Conservation (phyloP, 2,113 vertebrate genomes). For the Spea bombifrons region DNA sequence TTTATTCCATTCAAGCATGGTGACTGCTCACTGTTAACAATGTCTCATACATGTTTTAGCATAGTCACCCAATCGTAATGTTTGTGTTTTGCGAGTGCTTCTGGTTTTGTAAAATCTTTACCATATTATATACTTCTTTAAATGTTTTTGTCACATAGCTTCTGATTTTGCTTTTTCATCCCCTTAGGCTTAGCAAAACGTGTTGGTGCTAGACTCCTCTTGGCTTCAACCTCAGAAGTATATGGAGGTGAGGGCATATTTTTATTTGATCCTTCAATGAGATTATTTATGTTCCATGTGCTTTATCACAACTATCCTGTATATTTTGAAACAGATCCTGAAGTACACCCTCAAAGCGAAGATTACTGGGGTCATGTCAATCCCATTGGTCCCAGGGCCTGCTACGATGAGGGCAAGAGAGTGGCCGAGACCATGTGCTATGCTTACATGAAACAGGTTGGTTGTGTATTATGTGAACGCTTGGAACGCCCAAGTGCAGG, state of each 20-base stretch:
- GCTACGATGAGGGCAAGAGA: constrained; percentile 96
- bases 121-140: not conserved
- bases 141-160: not conserved
- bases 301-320: not conserved
- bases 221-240: constrained; percentile 95
- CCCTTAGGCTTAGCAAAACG: constrained; percentile 88
- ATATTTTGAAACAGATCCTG: constrained; percentile 74
- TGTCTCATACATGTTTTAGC: too few relatives aligned
- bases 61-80: too few relatives aligned
- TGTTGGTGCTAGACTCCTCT: constrained; percentile 89
- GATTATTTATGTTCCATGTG: not conserved
- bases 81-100: too few relatives aligned
- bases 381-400: constrained; percentile 92
- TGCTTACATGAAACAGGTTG: constrained; percentile 98
- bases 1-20: too few relatives aligned
- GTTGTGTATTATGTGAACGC: not conserved
- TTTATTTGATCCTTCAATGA: not conserved
- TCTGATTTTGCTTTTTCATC: constrained; percentile 35
- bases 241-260: constrained; percentile 84
- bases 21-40: too few relatives aligned
- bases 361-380: constrained; percentile 98
- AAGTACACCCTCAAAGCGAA: constrained; percentile 96
- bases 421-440: constrained; percentile 99
- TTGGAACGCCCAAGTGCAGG: not conserved
- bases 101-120: not conserved